Percentiles rank a stretch among this genome's conserved stretches.
Evolutionary conservation across 1,140 invertebrate genomes (phyloP).

Genomic region (Paraescarpia echinospica): DNA sequence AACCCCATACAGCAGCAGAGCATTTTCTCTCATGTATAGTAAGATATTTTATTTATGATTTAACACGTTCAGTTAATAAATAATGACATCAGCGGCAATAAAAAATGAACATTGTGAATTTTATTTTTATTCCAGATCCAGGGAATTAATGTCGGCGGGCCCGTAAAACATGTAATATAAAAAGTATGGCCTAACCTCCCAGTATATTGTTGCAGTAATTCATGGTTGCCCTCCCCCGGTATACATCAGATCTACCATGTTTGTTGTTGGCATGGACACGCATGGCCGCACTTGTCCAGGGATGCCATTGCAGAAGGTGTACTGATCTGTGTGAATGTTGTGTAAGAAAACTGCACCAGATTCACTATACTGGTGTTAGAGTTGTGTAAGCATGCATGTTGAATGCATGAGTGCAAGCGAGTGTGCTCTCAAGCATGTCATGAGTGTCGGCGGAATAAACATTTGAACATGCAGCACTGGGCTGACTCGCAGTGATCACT

Average conservation of each 20-base stretch:
- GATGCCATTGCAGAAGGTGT: not conserved
- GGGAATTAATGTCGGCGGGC: too few relatives aligned
- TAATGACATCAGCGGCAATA: too few relatives aligned
- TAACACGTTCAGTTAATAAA: too few relatives aligned
- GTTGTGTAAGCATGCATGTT: not conserved
- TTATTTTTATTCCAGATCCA: too few relatives aligned
- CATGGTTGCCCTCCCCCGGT: not conserved
- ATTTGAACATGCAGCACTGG: not conserved
- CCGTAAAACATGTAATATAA: too few relatives aligned
- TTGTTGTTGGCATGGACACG: not conserved
- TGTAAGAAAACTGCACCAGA: not conserved
- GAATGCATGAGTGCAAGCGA: not conserved
- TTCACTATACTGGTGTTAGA: not conserved
- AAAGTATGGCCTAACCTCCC: too few relatives aligned
- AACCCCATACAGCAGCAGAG: too few relatives aligned
- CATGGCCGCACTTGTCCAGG: not conserved
- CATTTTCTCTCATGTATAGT: too few relatives aligned
- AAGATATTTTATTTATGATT: too few relatives aligned
- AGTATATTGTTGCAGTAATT: not conserved
- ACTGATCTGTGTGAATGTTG: not conserved
- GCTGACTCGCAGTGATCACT: not conserved
- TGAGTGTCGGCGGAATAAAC: not conserved
- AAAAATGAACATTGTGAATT: too few relatives aligned
- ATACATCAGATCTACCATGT: not conserved
- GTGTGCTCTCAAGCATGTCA: not conserved